These are phyloP conservation scores for Bactericera cockerelli DNA, from an alignment of 1,140 invertebrate species.

Conservation along the genomic window DNA sequence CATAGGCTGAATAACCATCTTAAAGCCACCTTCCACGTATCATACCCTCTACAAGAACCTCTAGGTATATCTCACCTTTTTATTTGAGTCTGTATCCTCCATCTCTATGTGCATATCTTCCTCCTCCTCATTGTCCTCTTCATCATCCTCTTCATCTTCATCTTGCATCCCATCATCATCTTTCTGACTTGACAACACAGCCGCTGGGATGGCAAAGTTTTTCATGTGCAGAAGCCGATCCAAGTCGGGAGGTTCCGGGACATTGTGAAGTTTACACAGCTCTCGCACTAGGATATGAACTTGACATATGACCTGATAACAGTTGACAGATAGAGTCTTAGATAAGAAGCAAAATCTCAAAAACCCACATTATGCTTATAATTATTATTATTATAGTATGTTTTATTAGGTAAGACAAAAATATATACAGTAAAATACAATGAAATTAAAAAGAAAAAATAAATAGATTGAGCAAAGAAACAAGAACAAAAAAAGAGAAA, in stretches of 20 bases:
- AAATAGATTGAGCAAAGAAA: too few relatives aligned
- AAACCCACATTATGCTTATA: too few relatives aligned
- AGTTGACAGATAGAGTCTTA: neutral
- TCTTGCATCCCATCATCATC: slow-evolving; percentile 32
- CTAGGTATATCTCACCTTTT: slow-evolving; percentile 10
- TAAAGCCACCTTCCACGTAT: too few relatives aligned
- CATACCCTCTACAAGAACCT: too few relatives aligned
- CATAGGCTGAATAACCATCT: too few relatives aligned
- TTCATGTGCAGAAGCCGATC: slow-evolving; percentile 40
- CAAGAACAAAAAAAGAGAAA: too few relatives aligned
- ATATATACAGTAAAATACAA: too few relatives aligned
- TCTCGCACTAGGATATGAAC: slow-evolving; percentile 78
- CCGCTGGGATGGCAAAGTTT: slow-evolving; percentile 12
- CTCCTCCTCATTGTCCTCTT: slow-evolving; percentile 54
- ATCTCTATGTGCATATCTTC: slow-evolving; percentile 35
- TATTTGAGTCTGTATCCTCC: slow-evolving; percentile 32
- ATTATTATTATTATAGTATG: too few relatives aligned
- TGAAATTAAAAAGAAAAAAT: too few relatives aligned
- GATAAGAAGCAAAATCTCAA: too few relatives aligned
- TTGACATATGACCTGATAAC: slow-evolving; percentile 45
- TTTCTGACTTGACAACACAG: slow-evolving; percentile 10
- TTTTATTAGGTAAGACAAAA: too few relatives aligned
- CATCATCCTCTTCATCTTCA: slow-evolving; percentile 65
- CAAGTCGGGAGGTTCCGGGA: slow-evolving; percentile 70
- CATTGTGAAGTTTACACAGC: slow-evolving; percentile 71